Conservation (phyloP, 2,113 vertebrate genomes). For the Psophia crepitans region DNA sequence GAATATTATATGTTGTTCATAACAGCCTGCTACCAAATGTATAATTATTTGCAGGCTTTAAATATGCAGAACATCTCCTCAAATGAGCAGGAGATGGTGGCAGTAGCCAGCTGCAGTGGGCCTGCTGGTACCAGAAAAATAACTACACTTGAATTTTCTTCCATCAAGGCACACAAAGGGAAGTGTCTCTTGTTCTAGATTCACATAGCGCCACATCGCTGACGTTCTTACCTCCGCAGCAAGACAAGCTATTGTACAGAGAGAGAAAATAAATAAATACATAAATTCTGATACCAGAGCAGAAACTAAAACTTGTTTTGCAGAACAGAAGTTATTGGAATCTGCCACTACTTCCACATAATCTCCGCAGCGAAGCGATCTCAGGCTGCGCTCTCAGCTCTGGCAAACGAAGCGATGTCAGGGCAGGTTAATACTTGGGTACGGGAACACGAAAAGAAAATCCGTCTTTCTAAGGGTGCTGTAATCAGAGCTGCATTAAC, state of each 20-base stretch:
- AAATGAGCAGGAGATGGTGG: background rate
- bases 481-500: background rate
- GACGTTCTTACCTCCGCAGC: background rate
- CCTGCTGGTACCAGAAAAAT: background rate
- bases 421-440: slow-evolving; percentile 6
- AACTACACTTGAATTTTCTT: background rate
- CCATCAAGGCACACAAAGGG: background rate
- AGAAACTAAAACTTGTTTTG: background rate
- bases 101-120: background rate
- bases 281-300: background rate
- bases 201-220: background rate
- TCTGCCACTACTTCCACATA: background rate
- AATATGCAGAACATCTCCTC: background rate
- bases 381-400: background rate
- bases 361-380: background rate
- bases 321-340: background rate
- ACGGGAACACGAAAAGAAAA: slow-evolving; percentile 5
- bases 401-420: background rate
- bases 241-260: background rate
- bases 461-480: background rate
- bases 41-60: background rate
- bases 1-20: background rate
- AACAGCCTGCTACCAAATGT: background rate
- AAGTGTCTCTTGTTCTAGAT: background rate
- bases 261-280: too few species aligned